phyloP scores from a whole-genome alignment of 2,797 vertebrate genomes.

The Halcyon badia region DNA sequence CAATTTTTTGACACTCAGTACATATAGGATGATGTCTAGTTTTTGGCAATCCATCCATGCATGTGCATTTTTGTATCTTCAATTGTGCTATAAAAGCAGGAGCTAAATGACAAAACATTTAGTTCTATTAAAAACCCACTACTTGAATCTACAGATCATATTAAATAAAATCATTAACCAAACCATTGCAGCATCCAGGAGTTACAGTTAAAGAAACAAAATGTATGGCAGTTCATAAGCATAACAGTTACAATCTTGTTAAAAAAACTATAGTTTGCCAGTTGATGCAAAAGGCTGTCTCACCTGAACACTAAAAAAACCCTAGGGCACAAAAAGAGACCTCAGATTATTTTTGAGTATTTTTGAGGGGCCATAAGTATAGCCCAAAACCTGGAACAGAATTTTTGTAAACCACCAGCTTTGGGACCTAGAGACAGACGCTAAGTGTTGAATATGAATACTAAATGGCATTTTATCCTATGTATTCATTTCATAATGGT shows the following conservation, averaged over 20 bases:
- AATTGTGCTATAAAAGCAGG: background rate
- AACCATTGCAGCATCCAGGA: background rate
- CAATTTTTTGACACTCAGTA: background rate
- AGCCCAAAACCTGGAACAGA: background rate
- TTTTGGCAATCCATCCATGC: background rate
- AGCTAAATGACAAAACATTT: background rate
- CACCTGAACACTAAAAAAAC: background rate
- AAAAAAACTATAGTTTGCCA: background rate
- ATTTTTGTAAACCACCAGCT: background rate
- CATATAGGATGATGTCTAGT: background rate
- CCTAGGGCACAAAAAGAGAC: background rate
- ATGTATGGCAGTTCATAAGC: background rate
- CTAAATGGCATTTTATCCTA: background rate
- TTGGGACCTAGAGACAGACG: background rate
- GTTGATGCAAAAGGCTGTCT: background rate
- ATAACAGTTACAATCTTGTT: background rate
- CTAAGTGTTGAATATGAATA: background rate
- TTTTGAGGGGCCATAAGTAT: background rate
- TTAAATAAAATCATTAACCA: background rate
- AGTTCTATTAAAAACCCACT: background rate
- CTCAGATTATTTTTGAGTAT: background rate
- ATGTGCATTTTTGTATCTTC: background rate
- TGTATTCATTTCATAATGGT: background rate
- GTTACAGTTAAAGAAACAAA: background rate
- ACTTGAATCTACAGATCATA: background rate